A percentile compares a stretch with the other conserved stretches of the same genome.
Conservation (phyloP, 2,888 invertebrate genomes). For the Ypsolopha scabrella region DNA sequence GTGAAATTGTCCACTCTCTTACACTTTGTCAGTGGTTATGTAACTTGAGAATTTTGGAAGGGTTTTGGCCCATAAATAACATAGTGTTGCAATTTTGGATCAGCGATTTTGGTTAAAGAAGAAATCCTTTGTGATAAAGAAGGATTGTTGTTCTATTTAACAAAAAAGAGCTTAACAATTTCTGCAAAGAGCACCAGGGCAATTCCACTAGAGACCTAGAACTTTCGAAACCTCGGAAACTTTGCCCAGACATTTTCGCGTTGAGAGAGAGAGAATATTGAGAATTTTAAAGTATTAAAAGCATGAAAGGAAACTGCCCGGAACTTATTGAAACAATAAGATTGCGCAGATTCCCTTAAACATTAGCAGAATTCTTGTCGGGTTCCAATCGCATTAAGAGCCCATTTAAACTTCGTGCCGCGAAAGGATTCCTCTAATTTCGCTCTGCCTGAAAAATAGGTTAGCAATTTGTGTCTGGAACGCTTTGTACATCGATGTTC, state of each 20-base stretch:
- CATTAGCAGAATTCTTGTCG: constrained; percentile 57
- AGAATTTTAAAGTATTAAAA: constrained; percentile 53
- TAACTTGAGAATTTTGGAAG: neutral
- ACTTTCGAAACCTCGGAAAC: neutral
- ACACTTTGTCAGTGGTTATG: constrained; percentile 16
- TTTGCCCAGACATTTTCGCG: neutral
- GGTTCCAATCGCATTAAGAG: constrained; percentile 60
- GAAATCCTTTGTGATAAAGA: too few species aligned
- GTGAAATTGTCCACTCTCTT: constrained; percentile 24
- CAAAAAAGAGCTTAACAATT: too few species aligned
- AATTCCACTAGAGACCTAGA: neutral
- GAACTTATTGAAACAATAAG: constrained; percentile 64
- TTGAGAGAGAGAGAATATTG: constrained; percentile 8
- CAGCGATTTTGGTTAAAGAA: too few species aligned
- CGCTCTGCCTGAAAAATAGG: constrained; percentile 38
- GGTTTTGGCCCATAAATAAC: too few species aligned
- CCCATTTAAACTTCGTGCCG: constrained; percentile 57
- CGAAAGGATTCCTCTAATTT: constrained; percentile 49
- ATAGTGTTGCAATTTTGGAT: too few species aligned
- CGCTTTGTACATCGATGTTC: neutral
- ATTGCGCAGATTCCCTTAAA: constrained; percentile 60
- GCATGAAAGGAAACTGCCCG: constrained; percentile 53
- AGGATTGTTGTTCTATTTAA: too few species aligned
- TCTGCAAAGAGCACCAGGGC: neutral
- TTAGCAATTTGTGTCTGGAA: constrained; percentile 21